Base-by-base conservation (phyloP, 2,797 vertebrate species). In the Phrynocephalus guinanensis region DNA sequence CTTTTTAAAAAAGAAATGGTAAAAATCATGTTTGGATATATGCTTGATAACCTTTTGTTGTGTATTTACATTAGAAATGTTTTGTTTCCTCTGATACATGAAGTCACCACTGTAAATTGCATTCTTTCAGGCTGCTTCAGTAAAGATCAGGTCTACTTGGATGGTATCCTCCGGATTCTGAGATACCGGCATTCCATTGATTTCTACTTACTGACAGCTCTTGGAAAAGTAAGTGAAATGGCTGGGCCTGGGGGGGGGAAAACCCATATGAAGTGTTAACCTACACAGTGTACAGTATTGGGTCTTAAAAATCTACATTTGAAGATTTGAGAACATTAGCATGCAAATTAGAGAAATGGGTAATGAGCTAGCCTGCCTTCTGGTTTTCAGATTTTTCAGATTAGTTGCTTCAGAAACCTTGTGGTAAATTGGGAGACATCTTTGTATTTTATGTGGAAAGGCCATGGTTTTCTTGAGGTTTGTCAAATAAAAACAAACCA, bases 71-170 rank as follows among this genome's bases (percentile, higher is more conserved):
- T 9, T 33, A 18, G 24, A 18, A 75, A 80, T 52, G 11, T 11
- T 85, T 56, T 75, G 11, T 18, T 85, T 56, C 68, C 73, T 50
- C 44, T 5, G 38, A 75, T 81, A 76, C 26, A 50, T 75, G 71
- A 2, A 20, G 18, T 71, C 33, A n/a, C 33, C 24, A 67, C 24
- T 28, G 22, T 38, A 8, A 3, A 11, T 94, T 28, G 91, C 50
- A 13, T 92, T 93, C 87, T 91, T 89, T 48, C 91, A 99, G 98
- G 98, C 9, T 99, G 98, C 93, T 99, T 99, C 96, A 98, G 97
- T 95, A 99, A 99, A 95, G 98, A 99, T 94, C 98, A 99, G 93
- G 98, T 99, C 7, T 99, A 99, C 90, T 93, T 99, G 91, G 98
- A 99, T 52, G 98, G 98, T 71, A 97, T 99, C 94, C 96, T 99